Evolutionary conservation across 2,888 invertebrate genomes (phyloP).

Genomic region (Drosophila imparisetae): DNA sequence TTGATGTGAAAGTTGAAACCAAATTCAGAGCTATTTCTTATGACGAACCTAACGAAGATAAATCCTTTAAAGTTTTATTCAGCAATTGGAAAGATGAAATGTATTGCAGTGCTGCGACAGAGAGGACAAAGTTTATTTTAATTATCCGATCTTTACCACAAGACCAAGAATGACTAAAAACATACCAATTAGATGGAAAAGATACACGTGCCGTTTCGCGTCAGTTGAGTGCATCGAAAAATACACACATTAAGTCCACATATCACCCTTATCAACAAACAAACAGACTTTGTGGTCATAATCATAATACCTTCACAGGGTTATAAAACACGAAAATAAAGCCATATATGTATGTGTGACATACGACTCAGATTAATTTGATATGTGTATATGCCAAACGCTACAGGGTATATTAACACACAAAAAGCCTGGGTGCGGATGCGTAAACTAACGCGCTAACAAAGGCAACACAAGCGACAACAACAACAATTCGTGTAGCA

Average conservation of each 20-base stretch:
- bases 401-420: conserved; percentile 36
- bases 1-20: not conserved
- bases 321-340: conserved; percentile 1
- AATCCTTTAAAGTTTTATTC: not conserved
- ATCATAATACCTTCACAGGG: not conserved
- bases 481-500: conserved; percentile 2
- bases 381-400: not conserved
- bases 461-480: conserved; percentile 23
- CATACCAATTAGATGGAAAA: not conserved
- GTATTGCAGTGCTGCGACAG: not conserved
- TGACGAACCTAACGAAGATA: not conserved
- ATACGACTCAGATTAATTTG: conserved; percentile 7
- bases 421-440: conserved; percentile 55
- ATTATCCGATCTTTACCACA: not conserved
- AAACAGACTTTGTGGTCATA: not conserved
- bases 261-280: not conserved
- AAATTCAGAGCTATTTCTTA: not conserved
- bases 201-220: not conserved
- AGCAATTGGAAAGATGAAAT: not conserved
- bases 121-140: not conserved
- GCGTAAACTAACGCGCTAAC: conserved; percentile 56
- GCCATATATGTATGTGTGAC: not conserved
- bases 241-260: not conserved
- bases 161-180: too few species aligned
- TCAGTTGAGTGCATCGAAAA: not conserved